Base-by-base conservation (phyloP, 2,113 vertebrate species). In the Anoura caudifer region DNA sequence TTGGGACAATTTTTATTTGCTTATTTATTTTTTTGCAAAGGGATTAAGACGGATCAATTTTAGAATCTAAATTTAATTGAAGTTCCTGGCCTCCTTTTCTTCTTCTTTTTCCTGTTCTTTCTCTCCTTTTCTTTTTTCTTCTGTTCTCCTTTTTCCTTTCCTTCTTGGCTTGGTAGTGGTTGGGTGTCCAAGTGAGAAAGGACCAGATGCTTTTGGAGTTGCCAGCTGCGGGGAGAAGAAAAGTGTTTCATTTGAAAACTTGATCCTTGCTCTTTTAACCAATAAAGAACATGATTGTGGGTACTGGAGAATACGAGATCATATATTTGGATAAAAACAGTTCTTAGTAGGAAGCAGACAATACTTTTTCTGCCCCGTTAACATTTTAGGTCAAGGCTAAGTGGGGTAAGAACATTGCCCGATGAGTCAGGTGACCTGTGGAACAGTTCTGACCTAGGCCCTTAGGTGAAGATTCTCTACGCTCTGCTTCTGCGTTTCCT, bases 21-120 rank as follows among this genome's bases (percentile, higher is more conserved):
- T 63, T 65, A 43, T 50, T 85, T 65, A 20, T 87, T 91, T 94
- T 97, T 97, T 56, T 87, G 4, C 2, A 90, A 87, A 94, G 26
- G 3, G 75, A 75, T 87, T 87, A 38, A 87, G 26, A 56, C 24
- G 83, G 26, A 16, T 70, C 16, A 36, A 87, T 87, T 87, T 54
- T 65, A 50, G 33, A 52, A 36, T 43, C 45, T 31, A 56, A 73
- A 85, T 84, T 54, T 85, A 82, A 84, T 26, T 38, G 36, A 67
- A 1, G 2, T 75, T 83, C 24, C 54, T 45, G 47, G 14, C 11
- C 7, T 59, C 41, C 61, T 41, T 79, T 17, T 6, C 28, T 70
- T 26, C 17, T 24, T 45, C 3, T 26, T 24, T 38, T 45, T 28
- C 36, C 10, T 33, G 36, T 38, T 5, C 4, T 45, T 4, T 10